These are phyloP conservation scores for Colletes gigas DNA, from an alignment of 1,140 invertebrate species.

Conservation along the genomic window DNA sequence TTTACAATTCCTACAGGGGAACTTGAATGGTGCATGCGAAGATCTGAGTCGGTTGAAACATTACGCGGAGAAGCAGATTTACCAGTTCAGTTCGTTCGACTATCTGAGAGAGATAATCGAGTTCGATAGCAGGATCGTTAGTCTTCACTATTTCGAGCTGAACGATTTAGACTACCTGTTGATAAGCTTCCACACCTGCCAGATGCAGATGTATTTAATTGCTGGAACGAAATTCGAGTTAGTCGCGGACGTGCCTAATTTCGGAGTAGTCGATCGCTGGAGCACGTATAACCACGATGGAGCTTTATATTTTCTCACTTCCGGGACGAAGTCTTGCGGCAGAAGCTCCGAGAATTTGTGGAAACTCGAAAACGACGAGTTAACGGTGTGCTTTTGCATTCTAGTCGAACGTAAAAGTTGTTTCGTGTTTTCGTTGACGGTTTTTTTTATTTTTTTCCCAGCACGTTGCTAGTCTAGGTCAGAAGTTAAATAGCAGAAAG, in stretches of 20 bases:
- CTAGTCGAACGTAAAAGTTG: background rate
- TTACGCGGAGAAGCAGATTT: constrained; percentile 72
- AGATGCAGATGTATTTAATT: constrained; percentile 61
- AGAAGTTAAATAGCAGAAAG: constrained; percentile 49
- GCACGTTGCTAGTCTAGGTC: constrained; percentile 64
- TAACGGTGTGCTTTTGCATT: constrained; percentile 55
- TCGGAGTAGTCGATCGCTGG: constrained; percentile 71
- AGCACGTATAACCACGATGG: constrained; percentile 64
- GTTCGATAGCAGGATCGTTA: constrained; percentile 68
- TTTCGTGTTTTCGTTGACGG: background rate
- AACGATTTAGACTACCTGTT: constrained; percentile 72
- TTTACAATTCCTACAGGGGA: constrained; percentile 27
- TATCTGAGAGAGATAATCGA: constrained; percentile 69
- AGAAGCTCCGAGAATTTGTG: constrained; percentile 74
- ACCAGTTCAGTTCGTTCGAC: constrained; percentile 79
- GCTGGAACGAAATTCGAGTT: constrained; percentile 56
- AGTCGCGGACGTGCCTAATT: constrained; percentile 49
- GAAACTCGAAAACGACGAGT: constrained; percentile 70
- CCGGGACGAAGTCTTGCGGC: constrained; percentile 52
- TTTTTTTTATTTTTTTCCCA: constrained; percentile 38
- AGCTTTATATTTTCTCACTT: constrained; percentile 73
- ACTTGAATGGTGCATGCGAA: constrained; percentile 69
- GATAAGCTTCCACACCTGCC: constrained; percentile 71
- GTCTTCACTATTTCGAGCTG: constrained; percentile 70
- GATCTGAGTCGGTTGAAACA: constrained; percentile 65